These are phyloP conservation scores for Thymelicus lineola DNA, from an alignment of 2,888 invertebrate species.

Conservation along the genomic window DNA sequence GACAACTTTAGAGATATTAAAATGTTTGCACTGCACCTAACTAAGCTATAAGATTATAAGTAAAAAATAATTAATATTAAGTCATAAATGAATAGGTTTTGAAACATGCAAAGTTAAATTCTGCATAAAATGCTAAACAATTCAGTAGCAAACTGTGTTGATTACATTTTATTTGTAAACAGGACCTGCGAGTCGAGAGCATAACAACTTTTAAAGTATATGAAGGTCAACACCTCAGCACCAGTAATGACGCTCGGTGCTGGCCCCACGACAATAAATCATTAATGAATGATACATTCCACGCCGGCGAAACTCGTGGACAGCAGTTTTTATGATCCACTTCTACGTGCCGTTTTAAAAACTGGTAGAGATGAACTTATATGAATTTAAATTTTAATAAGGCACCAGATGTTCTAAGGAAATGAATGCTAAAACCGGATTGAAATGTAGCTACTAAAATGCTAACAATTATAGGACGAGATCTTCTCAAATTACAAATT, in stretches of 20 bases:
- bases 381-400: conserved; percentile 28
- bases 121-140: conserved; percentile 32
- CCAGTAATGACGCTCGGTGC: conserved; percentile 36
- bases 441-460: conserved; percentile 14
- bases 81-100: not conserved
- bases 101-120: conserved; percentile 22
- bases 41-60: too few species aligned
- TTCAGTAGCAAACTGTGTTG: conserved; percentile 35
- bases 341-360: conserved; percentile 38
- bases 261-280: conserved; percentile 35
- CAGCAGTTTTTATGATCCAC: conserved; percentile 31
- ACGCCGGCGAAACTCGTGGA: conserved; percentile 33
- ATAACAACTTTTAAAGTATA: conserved; percentile 49
- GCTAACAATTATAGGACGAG: conserved; percentile 2
- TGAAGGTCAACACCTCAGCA: conserved; percentile 47
- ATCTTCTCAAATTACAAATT: not conserved
- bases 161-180: conserved; percentile 42
- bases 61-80: too few species aligned
- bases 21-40: too few species aligned
- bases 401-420: conserved; percentile 21
- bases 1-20: too few species aligned
- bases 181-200: conserved; percentile 41
- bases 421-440: conserved; percentile 26
- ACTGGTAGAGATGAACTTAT: conserved; percentile 28
- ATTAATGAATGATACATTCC: conserved; percentile 38